A percentile compares a stretch with the other conserved stretches of the same genome.
Evolutionary conservation across 2,113 vertebrate species (phyloP).

Genomic region (Isichthys henryi): DNA sequence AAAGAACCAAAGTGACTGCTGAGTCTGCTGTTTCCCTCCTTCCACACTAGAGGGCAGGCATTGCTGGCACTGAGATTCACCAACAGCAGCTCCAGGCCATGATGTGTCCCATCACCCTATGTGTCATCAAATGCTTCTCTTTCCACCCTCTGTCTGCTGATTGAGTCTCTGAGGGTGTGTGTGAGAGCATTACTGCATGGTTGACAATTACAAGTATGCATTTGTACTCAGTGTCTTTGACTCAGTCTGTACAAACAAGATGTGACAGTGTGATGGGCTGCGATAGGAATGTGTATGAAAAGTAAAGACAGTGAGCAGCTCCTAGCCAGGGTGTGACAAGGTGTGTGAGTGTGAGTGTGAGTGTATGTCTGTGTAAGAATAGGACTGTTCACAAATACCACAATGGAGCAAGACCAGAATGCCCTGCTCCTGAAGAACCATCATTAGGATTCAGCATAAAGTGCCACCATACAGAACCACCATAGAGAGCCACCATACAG

Average conservation of each 20-base stretch:
- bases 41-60: constrained; percentile 6
- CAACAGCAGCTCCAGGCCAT: background rate
- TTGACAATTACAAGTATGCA: background rate
- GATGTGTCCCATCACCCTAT: background rate
- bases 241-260: background rate
- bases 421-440: background rate
- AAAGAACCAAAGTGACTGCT: background rate
- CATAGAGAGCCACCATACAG: background rate
- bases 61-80: background rate
- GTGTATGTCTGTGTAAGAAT: background rate
- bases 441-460: background rate
- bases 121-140: background rate
- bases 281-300: background rate
- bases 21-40: background rate
- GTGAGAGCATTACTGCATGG: background rate
- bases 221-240: background rate
- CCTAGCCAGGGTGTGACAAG: background rate
- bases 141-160: background rate
- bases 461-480: background rate
- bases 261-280: background rate
- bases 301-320: background rate
- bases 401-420: background rate
- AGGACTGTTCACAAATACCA: background rate
- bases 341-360: too few species aligned
- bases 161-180: background rate